Evolutionary conservation across 1,140 invertebrate species (phyloP).

Genomic region (Anagrus nilaparvatae): DNA sequence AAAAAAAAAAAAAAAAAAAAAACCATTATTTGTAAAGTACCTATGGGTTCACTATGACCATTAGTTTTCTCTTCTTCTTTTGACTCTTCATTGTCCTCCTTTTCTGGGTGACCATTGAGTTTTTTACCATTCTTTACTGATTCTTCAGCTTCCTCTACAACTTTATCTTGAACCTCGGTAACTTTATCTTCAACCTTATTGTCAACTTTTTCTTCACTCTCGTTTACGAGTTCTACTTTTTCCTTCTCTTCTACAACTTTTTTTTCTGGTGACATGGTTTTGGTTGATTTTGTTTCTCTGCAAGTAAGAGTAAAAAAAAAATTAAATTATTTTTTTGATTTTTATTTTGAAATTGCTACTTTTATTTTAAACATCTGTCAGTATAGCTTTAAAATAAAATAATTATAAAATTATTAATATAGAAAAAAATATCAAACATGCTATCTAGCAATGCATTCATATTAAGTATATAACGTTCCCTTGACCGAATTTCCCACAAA

Average conservation of each 20-base stretch:
- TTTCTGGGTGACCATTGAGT: too few species aligned
- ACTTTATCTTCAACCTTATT: not conserved
- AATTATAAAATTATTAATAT: too few species aligned
- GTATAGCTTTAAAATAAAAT: too few species aligned
- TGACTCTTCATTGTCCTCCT: slow-evolving; percentile 36
- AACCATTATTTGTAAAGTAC: slow-evolving; percentile 7
- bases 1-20: slow-evolving; percentile 19
- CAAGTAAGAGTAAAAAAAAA: too few species aligned
- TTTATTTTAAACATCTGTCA: too few species aligned
- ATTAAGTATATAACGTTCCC: too few species aligned
- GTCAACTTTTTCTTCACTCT: slow-evolving; percentile 4
- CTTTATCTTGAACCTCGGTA: not conserved
- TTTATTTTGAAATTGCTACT: too few species aligned
- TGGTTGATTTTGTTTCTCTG: slow-evolving; percentile 45
- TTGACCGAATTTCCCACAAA: too few species aligned
- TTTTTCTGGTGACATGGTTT: slow-evolving; percentile 46
- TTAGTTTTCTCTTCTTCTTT: slow-evolving; percentile 39
- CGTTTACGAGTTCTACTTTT: slow-evolving; percentile 22
- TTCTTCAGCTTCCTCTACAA: not conserved
- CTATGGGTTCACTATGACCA: slow-evolving; percentile 28
- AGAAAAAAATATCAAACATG: too few species aligned
- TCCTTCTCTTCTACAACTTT: slow-evolving; percentile 38
- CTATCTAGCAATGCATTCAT: too few species aligned
- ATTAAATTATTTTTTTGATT: too few species aligned
- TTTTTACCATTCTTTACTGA: not conserved